Evolutionary conservation across 2,113 vertebrate species (phyloP), one percentile per base, ranked within the genome.

Genomic region (Nycticebus coucang): DNA sequence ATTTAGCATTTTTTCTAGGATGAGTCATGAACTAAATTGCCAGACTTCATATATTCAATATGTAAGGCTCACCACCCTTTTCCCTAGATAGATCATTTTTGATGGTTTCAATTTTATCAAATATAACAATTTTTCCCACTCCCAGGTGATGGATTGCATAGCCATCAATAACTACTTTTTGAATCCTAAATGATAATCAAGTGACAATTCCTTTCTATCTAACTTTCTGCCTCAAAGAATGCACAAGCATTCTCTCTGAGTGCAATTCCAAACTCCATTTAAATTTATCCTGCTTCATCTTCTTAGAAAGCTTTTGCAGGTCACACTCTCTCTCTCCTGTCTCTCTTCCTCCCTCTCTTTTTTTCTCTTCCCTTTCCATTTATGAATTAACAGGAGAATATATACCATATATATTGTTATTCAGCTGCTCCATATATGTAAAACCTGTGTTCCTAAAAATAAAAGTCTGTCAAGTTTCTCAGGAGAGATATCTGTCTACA

Each of bases 361-460:
- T 74, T 21, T 60, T 74, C 50, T 45, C 30, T 87, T 33, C 28
- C 50, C 45, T 59, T 68, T 45, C 64, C 26, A 55, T 57, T 85
- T 66, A 90, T 59, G 24, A 80, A 59, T 71, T 89, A 80, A 85
- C 33, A 59, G 24, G 55, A 78, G 41, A 72, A 53, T 69, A 26
- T 82, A 60, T 68, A 50, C 45, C 45, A 50, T 50, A 50, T 62
- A 22, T 78, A 55, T 68, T 87, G 59, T 74, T 90, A 45, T 55
- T 62, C 78, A 87, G 18, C 53, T 71, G 22, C 28, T 41, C 94
- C 28, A 3, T 45, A 1, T 69, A 1, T 94, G 33, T 94, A 87
- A 78, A 94, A 62, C 55, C 45, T 71, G 4, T 78, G n/a, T 91
- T 68, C 24, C 53, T 78, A 71, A 69, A 94, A 91, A 88, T 71